Evolutionary conservation across 2,888 invertebrate genomes (phyloP).

Genomic region (Eudasyphora cyanicolor): DNA sequence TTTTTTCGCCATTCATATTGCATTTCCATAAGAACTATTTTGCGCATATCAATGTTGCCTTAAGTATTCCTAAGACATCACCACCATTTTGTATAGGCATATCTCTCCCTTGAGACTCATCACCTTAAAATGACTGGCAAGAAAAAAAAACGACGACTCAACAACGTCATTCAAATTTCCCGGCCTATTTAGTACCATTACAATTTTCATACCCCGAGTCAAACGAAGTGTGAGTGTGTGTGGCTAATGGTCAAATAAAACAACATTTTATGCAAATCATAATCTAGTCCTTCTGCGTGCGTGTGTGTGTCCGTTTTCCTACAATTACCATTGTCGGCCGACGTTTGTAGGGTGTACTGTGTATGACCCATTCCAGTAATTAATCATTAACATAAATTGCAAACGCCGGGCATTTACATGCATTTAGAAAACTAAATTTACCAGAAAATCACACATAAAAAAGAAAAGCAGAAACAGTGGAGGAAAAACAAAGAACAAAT

Average conservation of each 20-base stretch:
- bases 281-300: neutral
- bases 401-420: slow-evolving; percentile 38
- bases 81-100: no score
- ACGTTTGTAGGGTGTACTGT: neutral
- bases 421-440: slow-evolving; percentile 46
- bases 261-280: slow-evolving; percentile 47
- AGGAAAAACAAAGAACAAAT: neutral
- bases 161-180: neutral
- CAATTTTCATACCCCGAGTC: neutral
- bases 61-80: no score
- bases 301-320: neutral
- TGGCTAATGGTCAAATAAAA: slow-evolving; percentile 36
- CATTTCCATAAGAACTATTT: no score
- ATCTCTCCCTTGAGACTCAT: slow-evolving; percentile 26
- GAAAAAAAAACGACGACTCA: neutral
- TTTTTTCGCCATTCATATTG: no score
- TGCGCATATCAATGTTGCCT: no score
- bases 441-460: slow-evolving; percentile 36
- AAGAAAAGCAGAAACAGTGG: neutral
- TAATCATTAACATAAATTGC: slow-evolving; percentile 48
- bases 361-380: slow-evolving; percentile 6
- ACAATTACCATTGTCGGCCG: slow-evolving; percentile 29
- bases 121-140: slow-evolving; percentile 6
- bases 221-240: slow-evolving; percentile 37
- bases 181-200: neutral